Conservation (phyloP, 2,113 vertebrate genomes). For the Vicugna pacos region DNA sequence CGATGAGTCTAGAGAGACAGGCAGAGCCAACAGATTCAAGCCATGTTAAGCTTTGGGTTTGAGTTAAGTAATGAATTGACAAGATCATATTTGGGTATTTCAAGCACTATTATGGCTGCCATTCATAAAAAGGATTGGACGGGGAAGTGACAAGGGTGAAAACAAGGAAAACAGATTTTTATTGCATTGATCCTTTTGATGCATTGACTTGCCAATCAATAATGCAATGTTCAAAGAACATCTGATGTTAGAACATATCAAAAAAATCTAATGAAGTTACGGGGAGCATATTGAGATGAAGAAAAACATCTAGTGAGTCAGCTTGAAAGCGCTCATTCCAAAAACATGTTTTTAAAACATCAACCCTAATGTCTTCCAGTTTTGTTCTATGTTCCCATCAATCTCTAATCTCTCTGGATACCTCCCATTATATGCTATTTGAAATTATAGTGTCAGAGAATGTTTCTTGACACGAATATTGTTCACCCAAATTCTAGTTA, state of each 20-base stretch:
- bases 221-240: not conserved
- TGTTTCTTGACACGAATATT: not conserved
- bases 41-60: not conserved
- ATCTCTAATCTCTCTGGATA: not conserved
- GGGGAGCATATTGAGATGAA: not conserved
- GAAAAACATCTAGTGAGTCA: not conserved
- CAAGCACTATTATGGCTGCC: not conserved
- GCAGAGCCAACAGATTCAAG: not conserved
- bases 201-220: not conserved
- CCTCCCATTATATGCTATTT: not conserved
- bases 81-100: not conserved
- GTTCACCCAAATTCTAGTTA: not conserved
- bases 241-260: not conserved
- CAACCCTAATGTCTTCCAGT: not conserved
- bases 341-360: not conserved
- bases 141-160: not conserved
- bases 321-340: not conserved
- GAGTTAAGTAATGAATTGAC: not conserved
- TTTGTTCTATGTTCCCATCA: not conserved
- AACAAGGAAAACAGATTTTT: not conserved
- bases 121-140: not conserved
- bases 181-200: not conserved
- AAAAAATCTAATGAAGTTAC: not conserved
- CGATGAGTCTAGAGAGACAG: not conserved
- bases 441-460: not conserved